These are phyloP conservation scores for Vulpes lagopus DNA, from an alignment of 2,113 vertebrate genomes.

Conservation along the genomic window DNA sequence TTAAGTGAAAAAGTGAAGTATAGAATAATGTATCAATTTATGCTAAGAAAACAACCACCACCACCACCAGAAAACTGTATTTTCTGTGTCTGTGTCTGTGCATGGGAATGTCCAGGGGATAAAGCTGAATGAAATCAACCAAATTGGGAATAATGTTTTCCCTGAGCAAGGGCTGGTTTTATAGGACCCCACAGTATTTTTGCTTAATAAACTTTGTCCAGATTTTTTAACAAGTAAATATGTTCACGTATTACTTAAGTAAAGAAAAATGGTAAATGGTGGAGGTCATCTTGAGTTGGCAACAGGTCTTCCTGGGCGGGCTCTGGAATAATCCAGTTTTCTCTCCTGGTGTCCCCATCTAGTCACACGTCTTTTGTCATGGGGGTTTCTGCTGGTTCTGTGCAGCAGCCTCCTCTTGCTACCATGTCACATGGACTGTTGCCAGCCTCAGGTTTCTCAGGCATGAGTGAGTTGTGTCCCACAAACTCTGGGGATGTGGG, in stretches of 20 bases:
- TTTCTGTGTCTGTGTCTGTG: background rate
- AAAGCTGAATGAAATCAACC: background rate
- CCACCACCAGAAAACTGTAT: background rate
- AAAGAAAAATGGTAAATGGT: background rate
- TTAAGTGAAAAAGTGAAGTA: background rate
- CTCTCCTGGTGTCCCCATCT: too few species aligned
- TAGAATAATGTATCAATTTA: background rate
- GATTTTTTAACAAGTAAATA: background rate
- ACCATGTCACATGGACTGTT: rapidly evolving
- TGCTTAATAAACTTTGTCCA: background rate
- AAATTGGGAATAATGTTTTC: background rate
- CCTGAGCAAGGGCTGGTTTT: background rate
- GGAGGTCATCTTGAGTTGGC: background rate
- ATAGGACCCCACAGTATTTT: background rate
- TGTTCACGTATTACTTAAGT: background rate
- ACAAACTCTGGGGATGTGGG: background rate
- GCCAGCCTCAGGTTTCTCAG: background rate
- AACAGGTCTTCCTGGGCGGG: background rate
- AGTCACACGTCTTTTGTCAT: rapidly evolving
- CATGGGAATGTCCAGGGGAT: background rate
- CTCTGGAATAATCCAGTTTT: background rate
- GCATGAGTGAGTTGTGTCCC: background rate
- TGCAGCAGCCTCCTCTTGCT: background rate
- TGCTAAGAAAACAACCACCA: background rate
- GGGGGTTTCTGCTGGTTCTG: background rate